Conservation (phyloP, 23 tunicate species). For the Trididemnum clinides region DNA sequence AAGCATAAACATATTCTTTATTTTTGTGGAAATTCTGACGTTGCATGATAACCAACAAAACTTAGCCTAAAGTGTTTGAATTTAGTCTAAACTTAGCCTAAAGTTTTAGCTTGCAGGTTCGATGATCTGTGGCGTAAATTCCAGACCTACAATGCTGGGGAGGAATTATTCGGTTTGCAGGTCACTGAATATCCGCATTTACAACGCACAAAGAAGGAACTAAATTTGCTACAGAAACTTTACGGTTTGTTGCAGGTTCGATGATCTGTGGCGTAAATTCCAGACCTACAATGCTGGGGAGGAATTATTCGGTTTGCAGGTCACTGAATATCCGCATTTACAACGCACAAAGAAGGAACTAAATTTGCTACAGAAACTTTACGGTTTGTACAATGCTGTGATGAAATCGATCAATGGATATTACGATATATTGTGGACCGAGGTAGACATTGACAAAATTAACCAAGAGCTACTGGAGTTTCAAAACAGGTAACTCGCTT, state of each 20-base stretch:
- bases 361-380: constrained; percentile 93
- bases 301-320: constrained; percentile 94
- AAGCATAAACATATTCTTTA: too few species aligned
- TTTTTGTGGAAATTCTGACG: too few species aligned
- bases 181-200: constrained; percentile 91
- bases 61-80: background rate
- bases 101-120: constrained; percentile 42
- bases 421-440: constrained; percentile 95
- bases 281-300: constrained; percentile 97
- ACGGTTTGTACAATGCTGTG: constrained; percentile 96
- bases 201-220: constrained; percentile 89
- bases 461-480: constrained; percentile 96
- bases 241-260: constrained; percentile 80
- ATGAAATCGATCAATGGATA: constrained; percentile 98
- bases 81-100: background rate
- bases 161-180: constrained; percentile 94
- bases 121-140: constrained; percentile 97
- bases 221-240: constrained; percentile 93
- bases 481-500: constrained; percentile 94
- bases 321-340: constrained; percentile 87
- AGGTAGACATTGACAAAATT: constrained; percentile 97
- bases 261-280: constrained; percentile 96
- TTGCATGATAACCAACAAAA: too few species aligned
- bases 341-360: constrained; percentile 93
- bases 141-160: constrained; percentile 96